Conservation (phyloP, 2,113 vertebrate genomes). For the Coptodon bakossiorum region DNA sequence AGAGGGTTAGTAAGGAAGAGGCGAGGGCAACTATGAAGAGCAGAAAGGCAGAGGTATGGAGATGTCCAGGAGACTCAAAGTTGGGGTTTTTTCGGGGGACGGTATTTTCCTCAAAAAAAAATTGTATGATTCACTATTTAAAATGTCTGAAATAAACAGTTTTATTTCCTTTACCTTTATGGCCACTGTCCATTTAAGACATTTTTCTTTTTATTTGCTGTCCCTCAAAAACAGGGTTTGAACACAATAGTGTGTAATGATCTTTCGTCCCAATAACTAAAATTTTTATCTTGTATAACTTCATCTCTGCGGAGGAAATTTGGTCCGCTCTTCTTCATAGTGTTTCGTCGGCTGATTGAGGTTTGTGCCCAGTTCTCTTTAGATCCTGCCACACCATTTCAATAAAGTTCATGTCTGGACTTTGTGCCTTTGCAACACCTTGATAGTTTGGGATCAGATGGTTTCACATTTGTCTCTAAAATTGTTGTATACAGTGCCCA, state of each 20-base stretch:
- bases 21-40: background rate
- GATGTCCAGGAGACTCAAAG: background rate
- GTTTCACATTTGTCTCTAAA: background rate
- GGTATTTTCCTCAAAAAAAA: background rate
- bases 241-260: background rate
- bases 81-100: rapidly evolving
- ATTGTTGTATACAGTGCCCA: background rate
- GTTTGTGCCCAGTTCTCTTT: background rate
- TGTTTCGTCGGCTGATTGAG: background rate
- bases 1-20: background rate
- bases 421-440: background rate
- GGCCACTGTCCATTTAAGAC: background rate
- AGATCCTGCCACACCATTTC: background rate
- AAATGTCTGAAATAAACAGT: background rate
- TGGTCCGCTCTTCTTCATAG: rapidly evolving
- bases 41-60: background rate
- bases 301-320: background rate
- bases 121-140: background rate
- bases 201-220: background rate
- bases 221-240: background rate
- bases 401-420: background rate
- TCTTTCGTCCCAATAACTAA: background rate
- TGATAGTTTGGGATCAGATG: background rate
- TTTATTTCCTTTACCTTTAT: background rate
- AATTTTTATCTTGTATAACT: background rate